Evolutionary conservation across 2,113 vertebrate genomes (phyloP).

Genomic region (Vicugna pacos): DNA sequence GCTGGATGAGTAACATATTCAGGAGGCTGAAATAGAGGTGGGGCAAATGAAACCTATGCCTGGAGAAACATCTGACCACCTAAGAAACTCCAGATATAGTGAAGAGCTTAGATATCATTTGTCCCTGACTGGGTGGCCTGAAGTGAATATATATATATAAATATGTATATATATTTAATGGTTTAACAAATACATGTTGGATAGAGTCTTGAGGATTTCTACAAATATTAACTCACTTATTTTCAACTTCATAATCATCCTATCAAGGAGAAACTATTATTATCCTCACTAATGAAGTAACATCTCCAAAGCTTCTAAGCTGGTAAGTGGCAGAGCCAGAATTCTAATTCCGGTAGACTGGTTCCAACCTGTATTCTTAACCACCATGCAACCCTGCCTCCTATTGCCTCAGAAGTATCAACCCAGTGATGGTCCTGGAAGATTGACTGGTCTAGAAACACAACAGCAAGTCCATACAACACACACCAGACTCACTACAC

Average conservation of each 20-base stretch:
- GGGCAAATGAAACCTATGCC: neutral
- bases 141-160: neutral
- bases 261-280: neutral
- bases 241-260: neutral
- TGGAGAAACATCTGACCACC: neutral
- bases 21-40: neutral
- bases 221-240: neutral
- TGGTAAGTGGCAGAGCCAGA: neutral
- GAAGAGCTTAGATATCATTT: neutral
- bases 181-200: neutral
- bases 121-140: neutral
- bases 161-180: neutral
- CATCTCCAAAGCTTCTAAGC: neutral
- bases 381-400: neutral
- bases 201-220: neutral
- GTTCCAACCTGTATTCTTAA: neutral
- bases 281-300: neutral
- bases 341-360: no score
- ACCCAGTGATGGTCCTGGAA: neutral
- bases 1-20: neutral
- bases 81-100: neutral
- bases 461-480: neutral
- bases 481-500: neutral
- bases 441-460: neutral
- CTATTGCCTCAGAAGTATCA: neutral